Percentiles rank a stretch among this genome's conserved stretches.
These are phyloP conservation scores for Sandelia bainsii DNA, from an alignment of 2,797 vertebrate genomes.

Conservation along the genomic window DNA sequence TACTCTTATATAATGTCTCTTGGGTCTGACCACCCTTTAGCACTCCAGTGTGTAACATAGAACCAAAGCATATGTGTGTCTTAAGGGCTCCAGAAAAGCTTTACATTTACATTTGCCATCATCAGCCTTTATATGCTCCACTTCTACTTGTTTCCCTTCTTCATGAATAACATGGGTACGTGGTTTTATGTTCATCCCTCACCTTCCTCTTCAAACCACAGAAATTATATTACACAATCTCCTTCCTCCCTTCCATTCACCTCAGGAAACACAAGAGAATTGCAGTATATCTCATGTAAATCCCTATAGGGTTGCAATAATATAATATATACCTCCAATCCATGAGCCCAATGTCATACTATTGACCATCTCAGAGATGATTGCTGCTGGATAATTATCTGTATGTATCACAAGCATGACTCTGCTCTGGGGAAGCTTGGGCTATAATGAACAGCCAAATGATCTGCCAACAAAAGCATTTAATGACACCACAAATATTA, in stretches of 20 bases:
- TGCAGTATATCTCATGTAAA: conserved; percentile 36
- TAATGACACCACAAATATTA: conserved; percentile 61
- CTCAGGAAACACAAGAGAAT: conserved; percentile 26
- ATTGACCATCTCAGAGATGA: conserved; percentile 75
- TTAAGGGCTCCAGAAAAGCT: conserved; percentile 26
- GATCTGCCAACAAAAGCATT: conserved; percentile 57
- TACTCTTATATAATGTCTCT: conserved; percentile 5
- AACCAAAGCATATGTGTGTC: conserved; percentile 24
- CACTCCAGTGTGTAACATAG: not conserved
- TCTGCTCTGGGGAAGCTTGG: conserved; percentile 53
- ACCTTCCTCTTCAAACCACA: conserved; percentile 34
- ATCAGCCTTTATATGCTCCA: conserved; percentile 30
- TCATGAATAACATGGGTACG: conserved; percentile 37
- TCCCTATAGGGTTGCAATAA: conserved; percentile 59
- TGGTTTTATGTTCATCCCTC: conserved; percentile 54
- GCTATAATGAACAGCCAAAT: conserved; percentile 65
- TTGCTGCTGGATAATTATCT: conserved; percentile 67
- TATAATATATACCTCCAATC: conserved; percentile 53
- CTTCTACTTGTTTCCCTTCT: conserved; percentile 9
- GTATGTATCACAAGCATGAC: conserved; percentile 66
- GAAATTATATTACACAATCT: conserved; percentile 26
- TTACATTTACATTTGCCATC: conserved; percentile 32
- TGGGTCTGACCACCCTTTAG: conserved; percentile 2
- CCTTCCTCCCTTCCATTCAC: conserved; percentile 6
- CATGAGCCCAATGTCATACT: conserved; percentile 65